phyloP scores from a whole-genome alignment of 2,888 invertebrate genomes.

The Campoletis raptor region DNA sequence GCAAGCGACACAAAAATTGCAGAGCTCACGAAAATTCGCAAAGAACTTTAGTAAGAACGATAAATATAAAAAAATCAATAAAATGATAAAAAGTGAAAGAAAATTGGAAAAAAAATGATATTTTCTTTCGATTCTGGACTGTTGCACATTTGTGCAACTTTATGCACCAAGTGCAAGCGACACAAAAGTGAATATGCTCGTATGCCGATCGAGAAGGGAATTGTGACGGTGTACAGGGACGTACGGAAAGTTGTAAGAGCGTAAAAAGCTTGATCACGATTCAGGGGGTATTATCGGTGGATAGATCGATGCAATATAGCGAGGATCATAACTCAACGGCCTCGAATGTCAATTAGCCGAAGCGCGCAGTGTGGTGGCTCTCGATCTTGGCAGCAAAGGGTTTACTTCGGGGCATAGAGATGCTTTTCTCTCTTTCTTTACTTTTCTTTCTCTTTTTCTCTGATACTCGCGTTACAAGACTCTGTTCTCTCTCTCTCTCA shows the following conservation, averaged over 20 bases:
- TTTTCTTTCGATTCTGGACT: background rate
- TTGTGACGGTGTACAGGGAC: slow-evolving; percentile 18
- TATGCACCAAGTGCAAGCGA: slow-evolving; percentile 19
- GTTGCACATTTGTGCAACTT: background rate
- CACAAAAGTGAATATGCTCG: slow-evolving; percentile 19
- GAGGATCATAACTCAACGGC: slow-evolving; percentile 75
- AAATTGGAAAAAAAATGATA: background rate
- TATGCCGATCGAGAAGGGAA: slow-evolving; percentile 1
- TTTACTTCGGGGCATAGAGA: slow-evolving; percentile 60
- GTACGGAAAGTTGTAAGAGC: slow-evolving; percentile 41
- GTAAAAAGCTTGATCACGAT: slow-evolving; percentile 74
- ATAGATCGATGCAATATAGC: slow-evolving; percentile 70
- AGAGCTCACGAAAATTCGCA: too few species aligned
- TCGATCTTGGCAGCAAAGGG: slow-evolving; percentile 64
- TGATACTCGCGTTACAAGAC: slow-evolving; percentile 25
- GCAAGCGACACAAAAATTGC: slow-evolving; percentile 35
- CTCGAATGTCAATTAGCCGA: slow-evolving; percentile 76
- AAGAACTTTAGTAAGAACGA: too few species aligned
- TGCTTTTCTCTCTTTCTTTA: slow-evolving; percentile 21
- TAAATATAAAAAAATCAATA: background rate
- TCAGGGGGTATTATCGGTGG: slow-evolving; percentile 72
- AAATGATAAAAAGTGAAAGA: background rate
- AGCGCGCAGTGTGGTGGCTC: slow-evolving; percentile 63
- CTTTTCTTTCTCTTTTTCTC: slow-evolving; percentile 21
- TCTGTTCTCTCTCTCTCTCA: slow-evolving; percentile 4